phyloP scores from a whole-genome alignment of 2,888 invertebrate species.

The Copidosoma aretas region DNA sequence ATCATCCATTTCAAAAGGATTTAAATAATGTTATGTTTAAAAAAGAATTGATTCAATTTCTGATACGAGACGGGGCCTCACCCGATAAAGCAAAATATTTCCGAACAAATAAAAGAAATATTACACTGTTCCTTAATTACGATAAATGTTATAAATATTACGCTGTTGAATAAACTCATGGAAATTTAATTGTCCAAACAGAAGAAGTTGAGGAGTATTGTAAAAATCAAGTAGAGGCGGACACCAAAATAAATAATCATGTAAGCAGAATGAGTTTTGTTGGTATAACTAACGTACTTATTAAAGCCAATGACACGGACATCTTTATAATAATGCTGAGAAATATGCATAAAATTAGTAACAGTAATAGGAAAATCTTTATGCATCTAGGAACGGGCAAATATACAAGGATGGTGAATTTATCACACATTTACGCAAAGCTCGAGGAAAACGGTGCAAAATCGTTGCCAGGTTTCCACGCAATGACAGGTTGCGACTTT shows the following conservation, averaged over 20 bases:
- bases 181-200: slow-evolving; percentile 21
- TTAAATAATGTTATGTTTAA: slow-evolving; percentile 38
- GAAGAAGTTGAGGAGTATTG: slow-evolving; percentile 24
- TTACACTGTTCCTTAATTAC: slow-evolving; percentile 36
- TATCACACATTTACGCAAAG: slow-evolving; percentile 24
- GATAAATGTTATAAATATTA: slow-evolving; percentile 37
- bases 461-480: slow-evolving; percentile 42
- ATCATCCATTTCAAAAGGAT: slow-evolving; percentile 31
- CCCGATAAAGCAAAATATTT: slow-evolving; percentile 42
- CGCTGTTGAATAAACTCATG: slow-evolving; percentile 14
- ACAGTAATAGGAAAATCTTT: slow-evolving; percentile 27
- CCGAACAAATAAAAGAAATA: slow-evolving; percentile 9
- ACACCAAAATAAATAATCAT: too few species aligned
- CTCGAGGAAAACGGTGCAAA: slow-evolving; percentile 28
- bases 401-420: slow-evolving; percentile 25
- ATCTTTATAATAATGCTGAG: slow-evolving; percentile 30
- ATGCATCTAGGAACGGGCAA: slow-evolving; percentile 24
- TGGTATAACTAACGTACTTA: slow-evolving; percentile 27
- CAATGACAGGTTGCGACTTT: slow-evolving; percentile 44
- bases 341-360: slow-evolving; percentile 31
- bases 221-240: too few species aligned
- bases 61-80: slow-evolving; percentile 35
- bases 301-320: slow-evolving; percentile 28
- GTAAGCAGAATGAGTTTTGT: too few species aligned
- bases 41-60: slow-evolving; percentile 38